A percentile compares a stretch with the other conserved stretches of the same genome.
Evolutionary conservation across 2,797 vertebrate species (phyloP).

Genomic region (Anisognathus igniventris): DNA sequence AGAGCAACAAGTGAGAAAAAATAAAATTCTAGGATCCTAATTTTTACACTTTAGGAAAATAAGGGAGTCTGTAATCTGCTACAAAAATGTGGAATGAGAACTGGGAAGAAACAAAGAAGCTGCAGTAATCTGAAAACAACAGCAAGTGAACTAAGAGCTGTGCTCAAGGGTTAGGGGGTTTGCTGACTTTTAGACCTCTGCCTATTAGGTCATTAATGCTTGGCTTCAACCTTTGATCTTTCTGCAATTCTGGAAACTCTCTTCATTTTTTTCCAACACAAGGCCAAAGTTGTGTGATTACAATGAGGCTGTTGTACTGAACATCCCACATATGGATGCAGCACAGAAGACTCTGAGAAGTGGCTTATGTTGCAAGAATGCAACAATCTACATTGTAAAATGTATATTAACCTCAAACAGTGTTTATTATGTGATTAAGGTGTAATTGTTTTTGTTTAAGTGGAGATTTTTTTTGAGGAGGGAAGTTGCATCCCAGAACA

Average conservation of each 20-base stretch:
- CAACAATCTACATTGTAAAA: neutral
- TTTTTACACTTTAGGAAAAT: neutral
- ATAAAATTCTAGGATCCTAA: neutral
- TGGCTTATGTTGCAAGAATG: constrained; percentile 43
- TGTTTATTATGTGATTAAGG: neutral
- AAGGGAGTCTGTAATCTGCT: neutral
- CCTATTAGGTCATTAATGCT: constrained; percentile 24
- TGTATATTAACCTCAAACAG: neutral
- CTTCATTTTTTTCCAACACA: constrained; percentile 45
- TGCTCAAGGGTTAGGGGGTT: neutral
- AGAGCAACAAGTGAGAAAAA: neutral
- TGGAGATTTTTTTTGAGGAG: neutral
- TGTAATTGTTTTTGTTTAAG: neutral
- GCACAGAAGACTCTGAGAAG: constrained; percentile 38
- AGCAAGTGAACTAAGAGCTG: neutral
- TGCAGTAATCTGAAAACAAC: neutral
- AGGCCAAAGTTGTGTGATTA: constrained; percentile 60
- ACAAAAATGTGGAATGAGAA: neutral
- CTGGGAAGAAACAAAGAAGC: neutral
- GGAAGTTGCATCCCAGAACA: neutral
- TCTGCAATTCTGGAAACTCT: constrained; percentile 58
- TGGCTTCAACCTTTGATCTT: constrained; percentile 57
- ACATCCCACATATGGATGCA: constrained; percentile 46
- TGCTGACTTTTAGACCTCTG: constrained; percentile 42
- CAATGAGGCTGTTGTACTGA: constrained; percentile 48